A percentile compares a stretch with the other conserved stretches of the same genome.
Conservation (phyloP, 2,113 vertebrate genomes). For the Platichthys stellatus region DNA sequence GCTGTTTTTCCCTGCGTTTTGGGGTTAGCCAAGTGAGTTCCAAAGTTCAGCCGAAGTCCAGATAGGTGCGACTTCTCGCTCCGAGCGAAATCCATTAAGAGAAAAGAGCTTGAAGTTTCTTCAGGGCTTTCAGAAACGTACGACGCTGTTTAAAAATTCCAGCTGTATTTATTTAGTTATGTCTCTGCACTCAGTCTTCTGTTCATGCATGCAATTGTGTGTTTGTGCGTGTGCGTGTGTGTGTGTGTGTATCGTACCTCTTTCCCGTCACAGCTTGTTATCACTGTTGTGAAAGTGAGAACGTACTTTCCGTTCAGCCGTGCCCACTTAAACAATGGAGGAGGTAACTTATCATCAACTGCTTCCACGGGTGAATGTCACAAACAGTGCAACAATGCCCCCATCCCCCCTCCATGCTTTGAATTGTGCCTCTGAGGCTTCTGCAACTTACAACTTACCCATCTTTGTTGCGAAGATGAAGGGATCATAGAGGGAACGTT, state of each 20-base stretch:
- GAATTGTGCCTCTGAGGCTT: conserved; percentile 22
- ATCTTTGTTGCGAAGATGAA: conserved; percentile 47
- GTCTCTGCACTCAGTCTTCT: neutral
- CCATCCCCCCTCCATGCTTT: conserved; percentile 2
- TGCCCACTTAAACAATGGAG: conserved; percentile 55
- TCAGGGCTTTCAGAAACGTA: conserved; percentile 29
- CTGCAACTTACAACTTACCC: conserved; percentile 10
- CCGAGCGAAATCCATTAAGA: conserved; percentile 39
- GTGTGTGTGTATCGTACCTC: neutral
- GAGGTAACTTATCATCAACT: conserved; percentile 55
- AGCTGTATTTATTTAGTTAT: conserved; percentile 18
- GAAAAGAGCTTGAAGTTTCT: conserved; percentile 13
- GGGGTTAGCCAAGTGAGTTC: conserved; percentile 16
- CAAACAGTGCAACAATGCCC: conserved; percentile 4
- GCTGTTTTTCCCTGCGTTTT: conserved; percentile 29
- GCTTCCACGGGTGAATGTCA: conserved; percentile 43
- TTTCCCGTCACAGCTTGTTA: conserved; percentile 21
- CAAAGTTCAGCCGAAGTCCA: conserved; percentile 64
- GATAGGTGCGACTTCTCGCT: conserved; percentile 47
- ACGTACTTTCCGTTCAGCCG: conserved; percentile 33
- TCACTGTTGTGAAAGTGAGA: conserved; percentile 53
- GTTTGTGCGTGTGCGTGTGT: neutral
- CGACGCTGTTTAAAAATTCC: conserved; percentile 32
- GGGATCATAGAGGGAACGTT: conserved; percentile 31
- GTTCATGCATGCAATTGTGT: neutral